Conservation (phyloP, 2,888 invertebrate species). For the Cotesia congregata region DNA sequence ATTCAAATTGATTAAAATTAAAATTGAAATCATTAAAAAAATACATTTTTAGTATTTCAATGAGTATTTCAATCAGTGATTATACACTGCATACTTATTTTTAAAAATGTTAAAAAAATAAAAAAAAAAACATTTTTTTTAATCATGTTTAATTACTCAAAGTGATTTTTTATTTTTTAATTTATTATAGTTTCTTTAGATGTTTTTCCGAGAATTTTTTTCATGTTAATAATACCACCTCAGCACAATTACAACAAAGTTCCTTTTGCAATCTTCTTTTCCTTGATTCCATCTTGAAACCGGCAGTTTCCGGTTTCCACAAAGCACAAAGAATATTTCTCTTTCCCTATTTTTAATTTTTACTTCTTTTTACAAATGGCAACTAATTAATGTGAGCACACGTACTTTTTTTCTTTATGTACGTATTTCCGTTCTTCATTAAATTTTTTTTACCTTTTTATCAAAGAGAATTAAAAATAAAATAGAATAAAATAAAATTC, state of each 20-base stretch:
- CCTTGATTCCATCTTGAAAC: not conserved
- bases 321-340: not conserved
- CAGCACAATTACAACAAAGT: not conserved
- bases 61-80: not conserved
- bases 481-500: not conserved
- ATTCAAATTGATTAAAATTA: not conserved
- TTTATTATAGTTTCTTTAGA: not conserved
- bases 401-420: not conserved
- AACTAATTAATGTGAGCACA: slow-evolving; percentile 1
- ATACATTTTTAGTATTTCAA: not conserved
- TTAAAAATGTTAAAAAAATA: not conserved
- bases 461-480: not conserved
- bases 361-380: not conserved
- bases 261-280: not conserved
- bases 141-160: not conserved
- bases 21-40: not conserved
- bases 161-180: not conserved
- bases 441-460: not conserved
- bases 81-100: not conserved
- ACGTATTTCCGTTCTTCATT: slow-evolving; percentile 1
- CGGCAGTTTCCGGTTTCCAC: not conserved
- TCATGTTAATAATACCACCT: not conserved
- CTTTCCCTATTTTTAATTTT: not conserved
- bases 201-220: not conserved
- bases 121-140: not conserved